Conservation (phyloP, 2,888 invertebrate species). For the Omphaloscelis lunosa region DNA sequence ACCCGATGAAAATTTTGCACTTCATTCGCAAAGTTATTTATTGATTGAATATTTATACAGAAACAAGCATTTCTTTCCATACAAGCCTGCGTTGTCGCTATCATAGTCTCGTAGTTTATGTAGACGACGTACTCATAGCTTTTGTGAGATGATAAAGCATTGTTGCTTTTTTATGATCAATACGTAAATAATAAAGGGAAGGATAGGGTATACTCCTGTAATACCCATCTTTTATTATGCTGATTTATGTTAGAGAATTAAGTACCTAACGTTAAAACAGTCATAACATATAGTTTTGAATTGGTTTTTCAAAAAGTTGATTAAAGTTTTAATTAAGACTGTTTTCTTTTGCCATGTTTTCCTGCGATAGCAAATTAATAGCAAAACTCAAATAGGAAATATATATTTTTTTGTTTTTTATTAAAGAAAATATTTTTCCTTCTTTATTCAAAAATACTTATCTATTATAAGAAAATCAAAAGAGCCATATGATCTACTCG, state of each 20-base stretch:
- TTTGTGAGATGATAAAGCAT: not conserved
- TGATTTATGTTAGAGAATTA: not conserved
- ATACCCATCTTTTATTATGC: not conserved
- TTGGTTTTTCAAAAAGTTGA: not conserved
- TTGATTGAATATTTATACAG: not conserved
- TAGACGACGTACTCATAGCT: not conserved
- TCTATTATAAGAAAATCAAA: not conserved
- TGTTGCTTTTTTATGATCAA: not conserved
- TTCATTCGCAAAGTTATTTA: not conserved
- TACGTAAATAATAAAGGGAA: conserved; percentile 1
- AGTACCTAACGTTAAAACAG: not conserved
- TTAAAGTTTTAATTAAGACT: not conserved
- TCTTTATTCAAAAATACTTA: not conserved
- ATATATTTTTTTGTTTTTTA: not conserved
- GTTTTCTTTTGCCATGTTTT: not conserved
- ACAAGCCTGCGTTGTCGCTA: not conserved
- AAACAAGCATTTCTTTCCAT: not conserved
- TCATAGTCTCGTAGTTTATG: not conserved
- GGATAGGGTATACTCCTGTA: not conserved
- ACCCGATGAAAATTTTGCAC: not conserved
- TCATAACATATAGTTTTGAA: not conserved
- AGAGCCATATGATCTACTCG: too few species aligned
- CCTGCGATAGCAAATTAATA: not conserved
- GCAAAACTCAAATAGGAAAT: not conserved
- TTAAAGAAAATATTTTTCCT: not conserved